A percentile compares a stretch with the other conserved stretches of the same genome.
phyloP scores from a whole-genome alignment of 2,797 vertebrate genomes.

The Chelonia mydas region DNA sequence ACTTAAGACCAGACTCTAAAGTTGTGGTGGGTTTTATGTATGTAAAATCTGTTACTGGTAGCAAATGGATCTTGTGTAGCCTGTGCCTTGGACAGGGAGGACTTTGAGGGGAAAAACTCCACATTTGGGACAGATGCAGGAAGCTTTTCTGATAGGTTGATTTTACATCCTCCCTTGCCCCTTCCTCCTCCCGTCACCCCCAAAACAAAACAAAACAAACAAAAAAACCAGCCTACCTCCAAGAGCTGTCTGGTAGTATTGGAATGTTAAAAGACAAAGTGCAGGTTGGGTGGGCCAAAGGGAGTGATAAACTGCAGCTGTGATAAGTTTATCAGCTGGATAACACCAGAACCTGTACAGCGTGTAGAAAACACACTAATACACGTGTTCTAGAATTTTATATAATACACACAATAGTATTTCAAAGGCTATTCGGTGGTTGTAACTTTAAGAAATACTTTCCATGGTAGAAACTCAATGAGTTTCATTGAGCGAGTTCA shows the following conservation, averaged over 20 bases:
- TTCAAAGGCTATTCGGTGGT: not conserved
- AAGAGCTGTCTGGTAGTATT: not conserved
- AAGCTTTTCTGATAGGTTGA: too few species aligned
- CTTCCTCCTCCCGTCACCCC: fast-evolving
- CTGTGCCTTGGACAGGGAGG: too few species aligned
- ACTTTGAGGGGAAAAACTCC: too few species aligned
- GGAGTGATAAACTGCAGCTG: not conserved
- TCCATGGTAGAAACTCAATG: not conserved
- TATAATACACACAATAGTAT: not conserved
- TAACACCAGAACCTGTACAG: not conserved
- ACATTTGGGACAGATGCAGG: too few species aligned
- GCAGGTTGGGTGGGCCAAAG: not conserved
- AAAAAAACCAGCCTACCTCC: too few species aligned
- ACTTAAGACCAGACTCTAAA: too few species aligned
- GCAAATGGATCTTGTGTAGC: too few species aligned
- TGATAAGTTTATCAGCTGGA: not conserved
- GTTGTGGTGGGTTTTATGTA: too few species aligned
- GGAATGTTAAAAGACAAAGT: not conserved
- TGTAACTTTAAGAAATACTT: not conserved
- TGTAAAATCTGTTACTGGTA: too few species aligned
- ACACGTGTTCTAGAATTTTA: not conserved
- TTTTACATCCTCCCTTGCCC: too few species aligned
- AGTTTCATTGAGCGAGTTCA: not conserved
- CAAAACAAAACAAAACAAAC: too few species aligned
- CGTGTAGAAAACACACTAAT: not conserved